Percentiles rank a stretch among this genome's conserved stretches.
Evolutionary conservation across 2,113 vertebrate genomes (phyloP).

Genomic region (Psittacus erithacus): DNA sequence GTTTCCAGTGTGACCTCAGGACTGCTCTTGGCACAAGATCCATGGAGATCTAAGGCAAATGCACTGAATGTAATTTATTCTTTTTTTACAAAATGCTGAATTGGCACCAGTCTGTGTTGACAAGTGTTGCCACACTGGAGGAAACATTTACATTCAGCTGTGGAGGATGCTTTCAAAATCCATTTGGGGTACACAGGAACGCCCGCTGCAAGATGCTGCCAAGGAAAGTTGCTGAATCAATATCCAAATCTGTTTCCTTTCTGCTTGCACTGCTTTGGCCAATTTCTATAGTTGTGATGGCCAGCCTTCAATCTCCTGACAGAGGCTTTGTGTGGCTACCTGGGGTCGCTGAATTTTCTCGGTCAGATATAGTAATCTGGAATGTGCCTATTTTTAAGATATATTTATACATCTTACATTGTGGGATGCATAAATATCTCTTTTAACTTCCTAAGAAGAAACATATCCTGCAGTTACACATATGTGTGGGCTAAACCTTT

Average conservation of each 20-base stretch:
- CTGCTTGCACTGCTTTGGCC: background rate
- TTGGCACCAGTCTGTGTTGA: background rate
- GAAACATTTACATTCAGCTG: background rate
- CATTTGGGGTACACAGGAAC: background rate
- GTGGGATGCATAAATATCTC: background rate
- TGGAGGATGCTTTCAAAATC: conserved; percentile 6
- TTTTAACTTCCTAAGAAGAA: background rate
- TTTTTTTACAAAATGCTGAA: background rate
- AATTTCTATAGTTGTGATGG: background rate
- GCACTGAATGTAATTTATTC: background rate
- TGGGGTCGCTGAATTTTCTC: background rate
- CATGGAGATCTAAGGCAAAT: background rate
- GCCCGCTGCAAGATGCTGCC: background rate
- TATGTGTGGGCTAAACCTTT: background rate
- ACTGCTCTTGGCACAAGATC: background rate
- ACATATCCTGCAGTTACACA: background rate
- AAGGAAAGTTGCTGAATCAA: background rate
- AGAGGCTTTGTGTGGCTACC: background rate
- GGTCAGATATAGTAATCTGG: background rate
- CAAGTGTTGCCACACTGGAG: background rate
- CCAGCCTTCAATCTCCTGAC: background rate
- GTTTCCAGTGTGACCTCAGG: background rate
- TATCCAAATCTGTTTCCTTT: background rate
- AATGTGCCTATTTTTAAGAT: background rate
- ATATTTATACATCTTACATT: background rate